phyloP scores from a whole-genome alignment of 2,888 invertebrate species.

The Thera britannica region DNA sequence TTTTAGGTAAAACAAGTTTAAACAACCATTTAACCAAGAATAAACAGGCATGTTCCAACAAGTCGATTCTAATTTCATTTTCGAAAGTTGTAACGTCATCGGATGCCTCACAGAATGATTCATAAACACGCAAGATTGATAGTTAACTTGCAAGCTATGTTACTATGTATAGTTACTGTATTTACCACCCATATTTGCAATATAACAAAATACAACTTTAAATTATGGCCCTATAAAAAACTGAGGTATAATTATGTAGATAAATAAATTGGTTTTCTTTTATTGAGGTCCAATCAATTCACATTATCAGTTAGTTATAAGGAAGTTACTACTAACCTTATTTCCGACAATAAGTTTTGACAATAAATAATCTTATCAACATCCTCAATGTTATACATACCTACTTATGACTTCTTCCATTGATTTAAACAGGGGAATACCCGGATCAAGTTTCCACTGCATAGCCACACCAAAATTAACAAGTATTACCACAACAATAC shows the following conservation, averaged over 20 bases:
- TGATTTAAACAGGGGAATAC: conserved; percentile 10
- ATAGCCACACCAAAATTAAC: neutral
- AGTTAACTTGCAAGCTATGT: no score
- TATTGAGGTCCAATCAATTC: no score
- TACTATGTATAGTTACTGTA: no score
- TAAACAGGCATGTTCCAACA: conserved; percentile 25
- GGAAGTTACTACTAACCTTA: no score
- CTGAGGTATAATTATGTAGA: no score
- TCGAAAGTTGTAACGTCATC: conserved; percentile 19
- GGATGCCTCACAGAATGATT: conserved; percentile 18
- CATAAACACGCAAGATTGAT: conserved; percentile 4
- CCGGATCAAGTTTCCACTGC: conserved; percentile 9
- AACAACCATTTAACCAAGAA: conserved; percentile 12
- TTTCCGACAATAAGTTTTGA: no score
- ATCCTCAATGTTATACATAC: no score
- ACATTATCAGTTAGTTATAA: no score
- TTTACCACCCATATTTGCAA: no score
- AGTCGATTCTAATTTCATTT: conserved; percentile 17
- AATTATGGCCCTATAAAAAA: no score
- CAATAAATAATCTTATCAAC: neutral
- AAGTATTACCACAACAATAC: neutral
- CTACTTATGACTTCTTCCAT: neutral
- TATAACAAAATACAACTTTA: no score
- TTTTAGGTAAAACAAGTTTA: conserved; percentile 4
- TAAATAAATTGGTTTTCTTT: no score